phyloP scores from a whole-genome alignment of 2,888 invertebrate genomes.

The Lordiphosa andalusiaca region DNA sequence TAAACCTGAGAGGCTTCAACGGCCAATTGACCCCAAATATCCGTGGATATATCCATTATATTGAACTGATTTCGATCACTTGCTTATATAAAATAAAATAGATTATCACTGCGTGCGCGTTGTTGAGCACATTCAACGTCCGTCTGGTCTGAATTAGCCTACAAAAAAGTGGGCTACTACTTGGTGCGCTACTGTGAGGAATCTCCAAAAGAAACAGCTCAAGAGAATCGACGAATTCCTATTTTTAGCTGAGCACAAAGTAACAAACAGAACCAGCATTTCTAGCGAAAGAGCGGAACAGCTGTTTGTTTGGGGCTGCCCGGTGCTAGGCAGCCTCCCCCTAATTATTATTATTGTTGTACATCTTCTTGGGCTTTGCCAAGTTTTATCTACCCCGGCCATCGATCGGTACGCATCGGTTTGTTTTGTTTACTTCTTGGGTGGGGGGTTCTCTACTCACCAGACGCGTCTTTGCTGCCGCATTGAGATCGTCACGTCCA shows the following conservation, averaged over 20 bases:
- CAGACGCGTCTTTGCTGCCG: constrained; percentile 74
- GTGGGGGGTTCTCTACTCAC: constrained; percentile 66
- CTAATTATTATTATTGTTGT: constrained; percentile 19
- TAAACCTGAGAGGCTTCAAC: constrained; percentile 93
- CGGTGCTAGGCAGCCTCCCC: constrained; percentile 11
- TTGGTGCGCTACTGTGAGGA: constrained; percentile 63
- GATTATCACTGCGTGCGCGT: constrained; percentile 39
- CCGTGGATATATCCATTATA: constrained; percentile 86
- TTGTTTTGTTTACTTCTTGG: constrained; percentile 57
- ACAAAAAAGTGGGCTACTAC: constrained; percentile 36
- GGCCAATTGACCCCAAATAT: constrained; percentile 94
- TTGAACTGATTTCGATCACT: constrained; percentile 20
- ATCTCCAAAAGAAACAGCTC: constrained; percentile 64
- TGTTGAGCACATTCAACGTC: constrained; percentile 50
- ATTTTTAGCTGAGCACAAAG: constrained; percentile 65
- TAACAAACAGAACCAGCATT: constrained; percentile 45
- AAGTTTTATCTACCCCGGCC: constrained; percentile 26
- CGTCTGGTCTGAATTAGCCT: constrained; percentile 46
- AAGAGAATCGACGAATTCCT: constrained; percentile 55
- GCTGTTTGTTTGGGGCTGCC: constrained; percentile 17
- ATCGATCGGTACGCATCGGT: constrained; percentile 31
- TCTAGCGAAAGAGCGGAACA: constrained; percentile 44
- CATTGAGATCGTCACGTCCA: constrained; percentile 83
- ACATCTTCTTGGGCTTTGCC: constrained; percentile 8
- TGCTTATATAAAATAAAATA: constrained; percentile 64